Conservation (phyloP, 2,888 invertebrate species). For the Caradrina kadenii region DNA sequence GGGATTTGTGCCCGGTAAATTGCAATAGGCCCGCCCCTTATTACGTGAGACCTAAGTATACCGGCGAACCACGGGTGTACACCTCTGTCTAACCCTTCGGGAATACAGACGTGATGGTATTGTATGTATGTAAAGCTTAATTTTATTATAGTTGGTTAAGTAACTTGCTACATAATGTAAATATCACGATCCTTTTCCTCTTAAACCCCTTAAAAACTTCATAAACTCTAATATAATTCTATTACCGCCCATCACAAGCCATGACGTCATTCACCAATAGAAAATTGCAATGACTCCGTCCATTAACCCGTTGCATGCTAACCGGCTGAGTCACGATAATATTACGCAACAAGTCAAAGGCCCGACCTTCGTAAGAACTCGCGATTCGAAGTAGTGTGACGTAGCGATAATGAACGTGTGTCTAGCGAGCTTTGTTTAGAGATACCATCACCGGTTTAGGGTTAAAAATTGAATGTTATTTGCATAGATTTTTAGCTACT, state of each 20-base stretch:
- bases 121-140: too few relatives aligned
- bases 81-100: too few relatives aligned
- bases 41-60: too few relatives aligned
- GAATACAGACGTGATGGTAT: too few relatives aligned
- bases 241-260: neutral
- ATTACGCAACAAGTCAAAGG: conserved; percentile 71
- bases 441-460: neutral
- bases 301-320: conserved; percentile 59
- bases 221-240: neutral
- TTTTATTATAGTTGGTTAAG: too few relatives aligned
- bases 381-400: conserved; percentile 52
- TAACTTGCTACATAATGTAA: too few relatives aligned
- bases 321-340: conserved; percentile 57
- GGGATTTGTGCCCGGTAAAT: too few relatives aligned
- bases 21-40: too few relatives aligned
- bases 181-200: neutral
- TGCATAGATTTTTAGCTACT: too few relatives aligned
- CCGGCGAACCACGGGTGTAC: too few relatives aligned
- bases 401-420: conserved; percentile 27
- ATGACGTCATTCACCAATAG: conserved; percentile 45
- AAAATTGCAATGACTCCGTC: conserved; percentile 49
- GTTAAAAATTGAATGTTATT: neutral
- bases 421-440: conserved; percentile 20
- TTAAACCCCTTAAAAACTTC: neutral
- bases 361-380: conserved; percentile 71